Evolutionary conservation across 1,140 invertebrate genomes (phyloP).

Genomic region (Ooceraea biroi): DNA sequence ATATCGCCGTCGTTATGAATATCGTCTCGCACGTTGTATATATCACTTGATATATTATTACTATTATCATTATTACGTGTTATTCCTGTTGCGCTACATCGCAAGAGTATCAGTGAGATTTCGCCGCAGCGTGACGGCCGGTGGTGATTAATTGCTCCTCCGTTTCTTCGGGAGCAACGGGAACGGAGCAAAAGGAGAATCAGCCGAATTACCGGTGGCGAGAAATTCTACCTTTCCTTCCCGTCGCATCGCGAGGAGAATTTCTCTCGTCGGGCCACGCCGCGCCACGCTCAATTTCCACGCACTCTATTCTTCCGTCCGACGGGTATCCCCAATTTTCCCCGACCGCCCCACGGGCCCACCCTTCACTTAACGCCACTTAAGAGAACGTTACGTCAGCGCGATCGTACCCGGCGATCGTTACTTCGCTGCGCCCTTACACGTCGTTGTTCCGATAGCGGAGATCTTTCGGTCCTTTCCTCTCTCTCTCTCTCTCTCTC

Average conservation of each 20-base stretch:
- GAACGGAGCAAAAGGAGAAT: background rate
- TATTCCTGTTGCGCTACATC: too few relatives aligned
- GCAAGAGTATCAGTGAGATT: conserved; percentile 25
- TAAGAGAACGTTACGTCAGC: conserved; percentile 63
- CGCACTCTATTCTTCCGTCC: conserved; percentile 57
- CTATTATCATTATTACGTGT: background rate
- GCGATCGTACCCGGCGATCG: conserved; percentile 55
- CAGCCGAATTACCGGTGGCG: background rate
- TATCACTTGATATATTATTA: conserved; percentile 18
- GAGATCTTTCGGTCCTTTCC: conserved; percentile 37
- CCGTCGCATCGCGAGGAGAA: background rate
- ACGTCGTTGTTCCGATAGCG: conserved; percentile 63
- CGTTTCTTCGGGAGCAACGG: conserved; percentile 37
- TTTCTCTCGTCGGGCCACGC: conserved; percentile 51
- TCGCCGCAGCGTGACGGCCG: conserved; percentile 30
- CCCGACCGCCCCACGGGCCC: conserved; percentile 46
- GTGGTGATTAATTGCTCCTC: conserved; percentile 39
- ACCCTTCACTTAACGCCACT: conserved; percentile 63
- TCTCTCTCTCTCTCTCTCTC: background rate
- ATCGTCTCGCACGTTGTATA: background rate
- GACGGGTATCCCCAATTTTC: conserved; percentile 59
- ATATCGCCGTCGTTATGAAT: conserved; percentile 1
- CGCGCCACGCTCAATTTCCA: conserved; percentile 63
- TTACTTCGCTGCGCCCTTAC: conserved; percentile 44
- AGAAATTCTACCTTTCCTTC: conserved; percentile 15